A percentile compares a stretch with the other conserved stretches of the same genome.
These are phyloP conservation scores for Chaetophractus vellerosus DNA, from an alignment of 2,797 vertebrate genomes.

Conservation along the genomic window DNA sequence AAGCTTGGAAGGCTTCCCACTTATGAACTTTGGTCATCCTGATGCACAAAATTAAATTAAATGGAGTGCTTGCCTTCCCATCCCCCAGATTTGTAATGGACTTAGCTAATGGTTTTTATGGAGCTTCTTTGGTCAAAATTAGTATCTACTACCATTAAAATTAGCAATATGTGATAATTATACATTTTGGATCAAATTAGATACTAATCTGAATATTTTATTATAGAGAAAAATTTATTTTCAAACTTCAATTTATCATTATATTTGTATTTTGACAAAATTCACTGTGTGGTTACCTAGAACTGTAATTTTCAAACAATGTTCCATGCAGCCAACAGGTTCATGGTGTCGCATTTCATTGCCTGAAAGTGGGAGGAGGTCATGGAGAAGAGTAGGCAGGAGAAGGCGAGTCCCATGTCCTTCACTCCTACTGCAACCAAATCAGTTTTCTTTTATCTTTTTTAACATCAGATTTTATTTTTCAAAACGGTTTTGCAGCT, in stretches of 20 bases:
- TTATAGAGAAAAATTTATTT: not conserved
- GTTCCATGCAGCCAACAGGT: not conserved
- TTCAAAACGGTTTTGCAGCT: not conserved
- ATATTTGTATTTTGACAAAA: slow-evolving; percentile 13
- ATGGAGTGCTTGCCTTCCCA: not conserved
- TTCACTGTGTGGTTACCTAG: not conserved
- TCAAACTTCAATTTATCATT: slow-evolving; percentile 5
- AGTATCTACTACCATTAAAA: not conserved
- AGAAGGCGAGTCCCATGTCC: not conserved
- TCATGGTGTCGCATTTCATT: not conserved
- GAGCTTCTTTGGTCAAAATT: not conserved
- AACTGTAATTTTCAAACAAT: not conserved
- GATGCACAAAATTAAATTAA: not conserved
- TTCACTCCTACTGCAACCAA: not conserved
- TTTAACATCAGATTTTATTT: slow-evolving; percentile 29
- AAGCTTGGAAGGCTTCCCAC: not conserved
- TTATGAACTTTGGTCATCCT: not conserved
- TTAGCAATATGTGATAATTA: not conserved
- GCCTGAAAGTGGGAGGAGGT: not conserved
- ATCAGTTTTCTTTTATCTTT: slow-evolving; percentile 2
- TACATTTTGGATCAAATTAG: not conserved
- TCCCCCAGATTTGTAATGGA: not conserved
- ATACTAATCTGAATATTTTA: not conserved
- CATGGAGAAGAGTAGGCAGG: not conserved
- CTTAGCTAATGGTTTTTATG: not conserved